Percentiles rank a stretch among this genome's conserved stretches.
Evolutionary conservation across 2,888 invertebrate genomes (phyloP).

Genomic region (Abrostola tripartita): DNA sequence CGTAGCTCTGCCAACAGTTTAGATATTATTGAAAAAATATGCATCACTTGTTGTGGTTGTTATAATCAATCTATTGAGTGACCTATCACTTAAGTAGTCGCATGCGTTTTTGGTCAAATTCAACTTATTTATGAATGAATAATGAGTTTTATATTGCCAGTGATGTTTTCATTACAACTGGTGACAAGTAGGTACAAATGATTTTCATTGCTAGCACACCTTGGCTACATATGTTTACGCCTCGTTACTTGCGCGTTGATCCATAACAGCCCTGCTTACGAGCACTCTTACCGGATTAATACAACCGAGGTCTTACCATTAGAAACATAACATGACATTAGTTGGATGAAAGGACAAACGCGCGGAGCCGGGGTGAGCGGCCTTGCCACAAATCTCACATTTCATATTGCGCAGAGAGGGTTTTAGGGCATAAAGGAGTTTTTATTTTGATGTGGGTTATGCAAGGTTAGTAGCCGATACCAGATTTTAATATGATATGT

Average conservation of each 20-base stretch:
- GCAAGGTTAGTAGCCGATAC: constrained; percentile 19
- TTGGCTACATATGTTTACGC: constrained; percentile 16
- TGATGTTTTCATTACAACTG: no score
- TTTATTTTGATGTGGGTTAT: constrained; percentile 39
- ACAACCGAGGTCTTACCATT: constrained; percentile 37
- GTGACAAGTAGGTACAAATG: no score
- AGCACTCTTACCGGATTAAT: constrained; percentile 47
- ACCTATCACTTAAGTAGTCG: no score
- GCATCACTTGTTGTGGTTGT: no score
- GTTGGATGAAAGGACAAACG: constrained; percentile 10
- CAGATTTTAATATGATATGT: constrained; percentile 10
- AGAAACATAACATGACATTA: constrained; percentile 39
- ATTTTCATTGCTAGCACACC: neutral
- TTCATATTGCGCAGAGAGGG: constrained; percentile 17
- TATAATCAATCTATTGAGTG: no score
- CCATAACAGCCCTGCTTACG: constrained; percentile 36
- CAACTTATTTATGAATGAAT: no score
- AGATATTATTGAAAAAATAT: no score
- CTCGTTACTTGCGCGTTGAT: constrained; percentile 27
- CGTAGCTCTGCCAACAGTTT: neutral
- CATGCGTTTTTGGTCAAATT: no score
- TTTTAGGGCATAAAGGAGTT: constrained; percentile 14
- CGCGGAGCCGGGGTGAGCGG: constrained; percentile 1
- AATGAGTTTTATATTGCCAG: no score
- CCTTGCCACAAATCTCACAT: constrained; percentile 21